Evolutionary conservation across 2,888 invertebrate genomes (phyloP).

Genomic region (Drosophila niveifrons): DNA sequence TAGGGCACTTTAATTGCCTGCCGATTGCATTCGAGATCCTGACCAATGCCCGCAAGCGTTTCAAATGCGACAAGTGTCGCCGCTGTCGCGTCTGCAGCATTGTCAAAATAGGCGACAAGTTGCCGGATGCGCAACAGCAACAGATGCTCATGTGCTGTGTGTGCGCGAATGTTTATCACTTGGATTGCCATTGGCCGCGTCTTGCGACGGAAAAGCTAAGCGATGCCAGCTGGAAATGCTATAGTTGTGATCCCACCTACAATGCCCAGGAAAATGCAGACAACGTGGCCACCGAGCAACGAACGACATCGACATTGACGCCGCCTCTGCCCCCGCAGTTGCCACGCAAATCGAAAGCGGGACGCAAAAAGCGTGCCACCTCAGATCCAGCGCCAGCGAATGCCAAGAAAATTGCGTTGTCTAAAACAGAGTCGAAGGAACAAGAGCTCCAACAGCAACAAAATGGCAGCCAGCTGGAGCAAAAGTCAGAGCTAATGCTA

Average conservation of each 20-base stretch:
- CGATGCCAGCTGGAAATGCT: conserved; percentile 90
- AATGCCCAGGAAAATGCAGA: conserved; percentile 9
- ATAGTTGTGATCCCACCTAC: conserved; percentile 86
- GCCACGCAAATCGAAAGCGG: conserved; percentile 48
- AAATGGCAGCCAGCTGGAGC: not conserved
- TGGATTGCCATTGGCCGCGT: conserved; percentile 91
- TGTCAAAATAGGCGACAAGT: not conserved
- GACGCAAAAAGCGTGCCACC: conserved; percentile 59
- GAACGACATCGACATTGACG: not conserved
- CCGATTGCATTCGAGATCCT: conserved; percentile 72
- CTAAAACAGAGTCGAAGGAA: not conserved
- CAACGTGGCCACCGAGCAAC: not conserved
- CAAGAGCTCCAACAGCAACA: not conserved
- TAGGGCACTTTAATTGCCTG: conserved; percentile 80
- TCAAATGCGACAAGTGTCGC: conserved; percentile 96
- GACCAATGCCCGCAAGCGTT: conserved; percentile 85
- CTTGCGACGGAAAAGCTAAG: conserved; percentile 86
- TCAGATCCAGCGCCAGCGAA: conserved; percentile 37
- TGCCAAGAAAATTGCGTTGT: not conserved
- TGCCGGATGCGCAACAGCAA: not conserved
- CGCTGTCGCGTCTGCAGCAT: conserved; percentile 88
- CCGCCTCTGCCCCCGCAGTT: not conserved
- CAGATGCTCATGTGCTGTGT: conserved; percentile 91
- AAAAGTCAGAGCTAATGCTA: not conserved
- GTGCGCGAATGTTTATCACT: conserved; percentile 94